Evolutionary conservation across 2,113 vertebrate genomes (phyloP), one percentile per base, ranked within the genome.

Genomic region (Urocolius indicus): DNA sequence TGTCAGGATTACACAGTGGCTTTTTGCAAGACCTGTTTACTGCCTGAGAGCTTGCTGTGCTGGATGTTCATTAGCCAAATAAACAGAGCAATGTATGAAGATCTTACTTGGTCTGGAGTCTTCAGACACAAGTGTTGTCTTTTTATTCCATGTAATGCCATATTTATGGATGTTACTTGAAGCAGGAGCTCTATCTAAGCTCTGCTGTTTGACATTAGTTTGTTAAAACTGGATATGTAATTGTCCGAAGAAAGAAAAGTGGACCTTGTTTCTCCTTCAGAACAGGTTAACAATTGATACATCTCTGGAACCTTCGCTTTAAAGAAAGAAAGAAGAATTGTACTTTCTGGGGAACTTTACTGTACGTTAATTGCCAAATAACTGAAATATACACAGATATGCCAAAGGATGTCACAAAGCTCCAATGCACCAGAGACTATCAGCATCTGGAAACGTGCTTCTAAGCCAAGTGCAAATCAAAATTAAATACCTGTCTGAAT

Each of bases 21-120:
- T 94, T 79, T 94, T 41, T 90, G 90, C 80, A 87, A 72, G 93
- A 92, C 72, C 62, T 97, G 95, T 93, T 94, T 89, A 78, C 91
- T 86, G 52, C 16, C 66, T 51, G 81, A 17, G 59, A 90, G 72
- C 2, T 0, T 84, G 79, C 79, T 90, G 80, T 68, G 68, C 80
- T 90, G 75, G 59, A 23, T 74, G 61, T 51, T 82, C 76, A n/a
- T 89, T 89, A 87, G 73, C 73, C 79, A 81, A 65, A 68, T 27
- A 83, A 90, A 88, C 24, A 48, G 57, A 84, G 48, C 87, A 85
- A 68, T 71, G 43, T 7, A 15, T 91, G 48, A 85, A 43, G 72
- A 89, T 8, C 83, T 87, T 34, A 12, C 69, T 52, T 24, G 80
- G 23, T 26, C 68, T 72, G 91, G 17, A 72, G 48, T 22, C 1